These are phyloP conservation scores for Archivesica marissinica DNA, from an alignment of 1,140 invertebrate species.

Conservation along the genomic window DNA sequence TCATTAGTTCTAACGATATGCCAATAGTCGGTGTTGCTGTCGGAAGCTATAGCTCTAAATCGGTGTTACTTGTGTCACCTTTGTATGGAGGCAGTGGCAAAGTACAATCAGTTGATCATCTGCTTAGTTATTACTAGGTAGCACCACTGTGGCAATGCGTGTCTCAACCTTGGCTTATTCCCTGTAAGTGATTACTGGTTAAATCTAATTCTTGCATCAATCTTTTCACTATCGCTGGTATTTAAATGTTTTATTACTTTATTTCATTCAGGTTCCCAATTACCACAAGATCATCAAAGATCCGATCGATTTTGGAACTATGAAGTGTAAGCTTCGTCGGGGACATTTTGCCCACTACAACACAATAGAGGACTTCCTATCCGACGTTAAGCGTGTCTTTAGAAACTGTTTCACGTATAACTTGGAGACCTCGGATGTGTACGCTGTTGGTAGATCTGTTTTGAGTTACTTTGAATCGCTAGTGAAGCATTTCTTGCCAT, in stretches of 20 bases:
- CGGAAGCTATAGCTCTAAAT: too few species aligned
- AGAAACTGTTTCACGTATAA: constrained; percentile 94
- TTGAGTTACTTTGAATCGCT: constrained; percentile 38
- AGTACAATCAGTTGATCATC: too few species aligned
- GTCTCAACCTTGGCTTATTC: too few species aligned
- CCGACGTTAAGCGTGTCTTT: constrained; percentile 93
- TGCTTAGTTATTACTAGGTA: too few species aligned
- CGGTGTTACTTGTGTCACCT: too few species aligned
- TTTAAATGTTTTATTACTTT: neutral
- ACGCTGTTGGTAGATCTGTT: constrained; percentile 41
- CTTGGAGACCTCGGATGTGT: constrained; percentile 36
- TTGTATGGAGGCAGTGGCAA: too few species aligned
- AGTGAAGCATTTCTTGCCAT: constrained; percentile 53
- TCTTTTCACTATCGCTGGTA: too few species aligned
- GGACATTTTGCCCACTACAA: constrained; percentile 90
- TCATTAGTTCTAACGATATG: too few species aligned
- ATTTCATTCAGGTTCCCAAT: constrained; percentile 87
- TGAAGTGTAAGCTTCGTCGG: constrained; percentile 91
- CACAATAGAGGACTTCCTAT: constrained; percentile 90
- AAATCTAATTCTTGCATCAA: too few species aligned
- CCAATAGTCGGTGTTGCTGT: too few species aligned
- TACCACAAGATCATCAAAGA: constrained; percentile 91
- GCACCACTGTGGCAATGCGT: too few species aligned
- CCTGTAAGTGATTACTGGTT: too few species aligned
- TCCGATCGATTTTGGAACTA: constrained; percentile 93